These are phyloP conservation scores for Rhagophthalmus giganteus DNA, from an alignment of 2,888 invertebrate genomes.

Conservation along the genomic window DNA sequence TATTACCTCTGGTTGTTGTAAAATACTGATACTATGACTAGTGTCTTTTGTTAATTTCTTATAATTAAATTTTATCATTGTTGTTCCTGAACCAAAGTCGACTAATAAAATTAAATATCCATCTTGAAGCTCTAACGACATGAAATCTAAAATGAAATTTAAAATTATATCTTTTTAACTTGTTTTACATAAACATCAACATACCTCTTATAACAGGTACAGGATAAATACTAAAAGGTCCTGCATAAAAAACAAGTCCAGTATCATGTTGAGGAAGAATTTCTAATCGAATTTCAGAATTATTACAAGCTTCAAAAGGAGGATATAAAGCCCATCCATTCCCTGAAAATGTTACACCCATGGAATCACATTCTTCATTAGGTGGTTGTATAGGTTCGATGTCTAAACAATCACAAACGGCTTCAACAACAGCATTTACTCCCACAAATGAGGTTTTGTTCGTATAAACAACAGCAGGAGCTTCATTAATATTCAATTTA, in stretches of 20 bases:
- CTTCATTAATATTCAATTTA: conserved; percentile 68
- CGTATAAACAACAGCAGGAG: conserved; percentile 84
- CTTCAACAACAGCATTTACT: conserved; percentile 80
- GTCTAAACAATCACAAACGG: conserved; percentile 69
- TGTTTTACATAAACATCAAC: conserved; percentile 2
- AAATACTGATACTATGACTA: conserved; percentile 84
- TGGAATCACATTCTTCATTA: conserved; percentile 71
- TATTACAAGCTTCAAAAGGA: conserved; percentile 82
- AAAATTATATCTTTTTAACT: too few species aligned
- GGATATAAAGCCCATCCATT: conserved; percentile 93
- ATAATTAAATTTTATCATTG: conserved; percentile 68
- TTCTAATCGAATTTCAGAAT: conserved; percentile 79
- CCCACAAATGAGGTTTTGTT: conserved; percentile 95
- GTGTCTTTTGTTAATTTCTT: conserved; percentile 81
- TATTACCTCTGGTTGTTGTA: conserved; percentile 57
- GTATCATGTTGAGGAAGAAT: conserved; percentile 75
- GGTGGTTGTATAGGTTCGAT: conserved; percentile 54
- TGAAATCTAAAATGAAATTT: too few species aligned
- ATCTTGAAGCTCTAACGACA: conserved; percentile 81
- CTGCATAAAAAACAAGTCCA: conserved; percentile 89
- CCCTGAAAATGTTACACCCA: conserved; percentile 86
- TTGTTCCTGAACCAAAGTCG: conserved; percentile 85
- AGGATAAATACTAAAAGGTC: conserved; percentile 72
- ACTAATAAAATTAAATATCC: conserved; percentile 84
- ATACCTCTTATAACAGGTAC: conserved; percentile 67